Conservation (phyloP, 1,140 invertebrate species). For the Mycetomoellerius zeteki region DNA sequence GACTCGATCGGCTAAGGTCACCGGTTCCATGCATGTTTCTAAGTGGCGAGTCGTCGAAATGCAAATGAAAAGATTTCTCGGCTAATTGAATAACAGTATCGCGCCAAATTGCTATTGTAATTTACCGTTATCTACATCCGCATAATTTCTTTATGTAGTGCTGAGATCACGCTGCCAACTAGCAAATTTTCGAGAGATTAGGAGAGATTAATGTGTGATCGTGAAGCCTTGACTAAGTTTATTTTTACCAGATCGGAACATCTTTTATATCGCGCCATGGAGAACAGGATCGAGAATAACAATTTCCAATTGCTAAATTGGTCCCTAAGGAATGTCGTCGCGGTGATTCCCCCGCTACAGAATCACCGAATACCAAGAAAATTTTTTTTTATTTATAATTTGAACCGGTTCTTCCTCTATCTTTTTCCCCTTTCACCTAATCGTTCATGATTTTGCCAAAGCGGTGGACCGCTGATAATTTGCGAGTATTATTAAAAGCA, state of each 20-base stretch:
- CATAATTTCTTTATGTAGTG: constrained; percentile 11
- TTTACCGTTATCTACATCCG: constrained; percentile 25
- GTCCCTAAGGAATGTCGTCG: background rate
- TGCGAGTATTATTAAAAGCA: no score
- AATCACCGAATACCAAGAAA: background rate
- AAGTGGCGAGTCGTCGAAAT: background rate
- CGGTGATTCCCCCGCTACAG: background rate
- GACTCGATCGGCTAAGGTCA: background rate
- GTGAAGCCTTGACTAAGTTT: constrained; percentile 3
- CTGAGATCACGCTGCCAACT: background rate
- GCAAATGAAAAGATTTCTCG: constrained; percentile 36
- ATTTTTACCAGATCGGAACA: background rate
- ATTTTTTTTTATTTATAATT: background rate
- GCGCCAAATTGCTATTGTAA: constrained; percentile 4
- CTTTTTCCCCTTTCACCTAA: background rate
- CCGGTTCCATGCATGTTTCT: background rate
- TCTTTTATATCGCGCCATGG: background rate
- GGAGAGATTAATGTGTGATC: background rate
- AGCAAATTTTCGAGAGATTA: background rate
- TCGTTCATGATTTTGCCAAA: background rate
- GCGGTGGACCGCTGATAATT: background rate
- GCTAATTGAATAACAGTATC: background rate
- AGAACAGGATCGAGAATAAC: background rate
- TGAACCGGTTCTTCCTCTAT: background rate
- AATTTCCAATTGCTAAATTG: constrained; percentile 1